Base-by-base conservation (phyloP, 92 coral and sea anemone species). In the Porites evermanni region DNA sequence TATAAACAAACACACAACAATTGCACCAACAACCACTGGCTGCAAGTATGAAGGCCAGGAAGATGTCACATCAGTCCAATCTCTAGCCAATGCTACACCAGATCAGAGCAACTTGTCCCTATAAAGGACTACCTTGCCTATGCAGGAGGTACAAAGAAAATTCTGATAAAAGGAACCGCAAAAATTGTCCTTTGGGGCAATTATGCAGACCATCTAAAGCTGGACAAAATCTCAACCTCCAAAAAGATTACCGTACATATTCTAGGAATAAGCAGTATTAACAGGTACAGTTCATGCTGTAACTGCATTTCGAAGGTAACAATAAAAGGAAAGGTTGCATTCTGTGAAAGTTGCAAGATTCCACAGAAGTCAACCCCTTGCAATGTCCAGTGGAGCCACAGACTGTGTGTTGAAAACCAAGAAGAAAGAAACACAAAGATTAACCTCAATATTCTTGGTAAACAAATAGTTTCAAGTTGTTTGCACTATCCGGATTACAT, bases 231-330 rank as follows among this genome's bases (percentile, higher is more conserved):
- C 69, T 86, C 93, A 67, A 89, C 87, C 51, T 53, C 79, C 50
- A 91, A 91, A 86, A 93, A 94, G 61, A 51, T 91, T 72, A 89
- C 76, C 65, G 86, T 80, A 73, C 59, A 79, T 64, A 91, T 93
- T 72, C 61, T 91, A 75, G 96, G 92, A 81, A 75, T 91, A 65
- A 84, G 64, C 85, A 88, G 67, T 75, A 74, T 84, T 70, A 82
- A 74, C 85, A 93, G 73, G 75, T 76, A 84, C 96, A 78, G 79
- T 52, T 76, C 91, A 79, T 93, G 94, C 85, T 78, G 88, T 81
- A 67, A 67, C 74, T 93, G 96, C 81, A 64, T 77, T 21, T 85
- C 82, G 84, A 88, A 91, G 72, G 96, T 93, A 71, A 86, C 86
- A 75, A 80, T 86, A 70, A 93, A 93, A 77, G 96, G 92, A 64